A percentile compares a stretch with the other conserved stretches of the same genome.
phyloP scores from a whole-genome alignment of 2,113 vertebrate genomes.

The Anhinga rufa region DNA sequence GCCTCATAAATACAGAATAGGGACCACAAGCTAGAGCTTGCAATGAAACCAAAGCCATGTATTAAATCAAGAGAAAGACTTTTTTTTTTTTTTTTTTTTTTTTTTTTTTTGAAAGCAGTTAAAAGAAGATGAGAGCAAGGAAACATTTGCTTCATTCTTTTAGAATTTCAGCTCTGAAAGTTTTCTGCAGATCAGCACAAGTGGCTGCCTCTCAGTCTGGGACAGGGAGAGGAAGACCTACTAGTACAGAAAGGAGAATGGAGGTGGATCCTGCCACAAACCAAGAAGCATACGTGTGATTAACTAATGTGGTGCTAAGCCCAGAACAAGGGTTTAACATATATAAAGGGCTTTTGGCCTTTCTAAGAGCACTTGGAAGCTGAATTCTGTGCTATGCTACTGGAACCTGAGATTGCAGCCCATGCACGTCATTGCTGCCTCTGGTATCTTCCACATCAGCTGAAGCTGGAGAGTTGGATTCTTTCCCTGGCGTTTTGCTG shows the following conservation, averaged over 20 bases:
- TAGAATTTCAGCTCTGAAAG: background rate
- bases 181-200: background rate
- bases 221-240: background rate
- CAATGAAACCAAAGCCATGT: background rate
- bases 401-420: background rate
- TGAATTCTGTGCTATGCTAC: background rate
- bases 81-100: background rate
- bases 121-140: background rate
- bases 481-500: slow-evolving; percentile 1
- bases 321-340: background rate
- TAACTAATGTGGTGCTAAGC: background rate
- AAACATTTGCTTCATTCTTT: background rate
- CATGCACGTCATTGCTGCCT: background rate
- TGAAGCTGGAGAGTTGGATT: background rate
- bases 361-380: background rate
- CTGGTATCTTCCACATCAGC: background rate
- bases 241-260: background rate
- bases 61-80: background rate
- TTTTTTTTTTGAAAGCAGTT: background rate
- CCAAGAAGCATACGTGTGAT: fast-evolving
- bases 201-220: background rate
- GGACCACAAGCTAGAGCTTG: background rate
- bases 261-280: background rate
- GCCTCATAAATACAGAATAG: background rate
- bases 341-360: background rate